phyloP scores from a whole-genome alignment of 1,140 invertebrate species.

The Pachyrhynchus sulphureomaculatus region DNA sequence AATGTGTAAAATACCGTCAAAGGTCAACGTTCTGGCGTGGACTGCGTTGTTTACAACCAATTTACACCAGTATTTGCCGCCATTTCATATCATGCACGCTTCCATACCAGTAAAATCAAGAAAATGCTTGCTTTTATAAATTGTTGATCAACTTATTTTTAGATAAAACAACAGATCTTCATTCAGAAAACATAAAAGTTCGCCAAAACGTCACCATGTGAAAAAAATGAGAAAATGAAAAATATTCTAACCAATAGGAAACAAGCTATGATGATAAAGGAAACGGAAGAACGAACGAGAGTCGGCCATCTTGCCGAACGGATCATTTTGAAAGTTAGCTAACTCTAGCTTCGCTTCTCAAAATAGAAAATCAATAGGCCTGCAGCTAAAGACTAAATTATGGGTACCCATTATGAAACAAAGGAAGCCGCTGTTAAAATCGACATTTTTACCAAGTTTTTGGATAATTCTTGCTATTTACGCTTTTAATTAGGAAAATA shows the following conservation, averaged over 20 bases:
- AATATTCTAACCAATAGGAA: no score
- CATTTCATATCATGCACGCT: no score
- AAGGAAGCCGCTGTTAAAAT: no score
- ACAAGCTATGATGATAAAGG: neutral
- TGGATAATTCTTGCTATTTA: neutral
- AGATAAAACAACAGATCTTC: neutral
- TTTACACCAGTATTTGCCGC: no score
- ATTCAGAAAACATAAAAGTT: no score
- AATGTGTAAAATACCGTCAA: no score
- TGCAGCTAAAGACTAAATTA: neutral
- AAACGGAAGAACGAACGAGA: neutral
- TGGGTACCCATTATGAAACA: neutral
- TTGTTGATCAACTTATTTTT: neutral
- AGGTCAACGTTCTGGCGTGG: no score
- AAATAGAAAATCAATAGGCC: constrained; percentile 32
- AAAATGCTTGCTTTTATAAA: neutral
- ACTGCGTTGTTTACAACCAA: no score
- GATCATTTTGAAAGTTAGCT: constrained; percentile 11
- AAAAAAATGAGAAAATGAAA: no score
- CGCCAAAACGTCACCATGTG: no score
- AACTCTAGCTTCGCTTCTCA: constrained; percentile 8
- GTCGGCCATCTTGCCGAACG: constrained; percentile 18
- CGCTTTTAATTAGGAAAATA: neutral
- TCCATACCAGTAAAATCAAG: neutral
- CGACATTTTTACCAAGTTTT: no score